Base-by-base conservation (phyloP, 2,113 vertebrate species). In the Bos javanicus region DNA sequence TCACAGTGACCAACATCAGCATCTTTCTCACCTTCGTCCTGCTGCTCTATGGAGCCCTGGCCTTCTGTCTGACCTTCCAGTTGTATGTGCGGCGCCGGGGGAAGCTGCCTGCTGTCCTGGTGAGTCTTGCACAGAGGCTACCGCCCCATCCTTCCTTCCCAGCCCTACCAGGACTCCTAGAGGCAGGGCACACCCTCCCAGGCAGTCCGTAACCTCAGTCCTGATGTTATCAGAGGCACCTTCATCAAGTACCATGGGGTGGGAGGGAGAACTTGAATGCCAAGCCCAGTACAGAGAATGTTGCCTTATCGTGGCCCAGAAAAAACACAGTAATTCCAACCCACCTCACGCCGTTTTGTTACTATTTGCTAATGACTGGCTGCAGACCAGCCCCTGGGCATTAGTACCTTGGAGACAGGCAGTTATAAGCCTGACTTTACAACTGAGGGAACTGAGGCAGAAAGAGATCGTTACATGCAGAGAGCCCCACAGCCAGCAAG, bases 41-140 rank as follows among this genome's bases (percentile, higher is more conserved):
- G 43, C 1, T 97, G 8, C 2, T 98, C n/a, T 23, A 97, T 9
- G 90, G 97, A 2, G 52, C 91, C 19, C 92, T 99, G 95, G 96
- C 90, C 26, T 76, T 23, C 89, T 82, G 23, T 67, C 84, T 98
- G 50, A 87, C 94, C 92, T 94, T 97, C 1, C 90, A 76, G 5
- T 26, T 78, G 13, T 99, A 99, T 5, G 0, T 98, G 7, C 98
- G 86, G 94, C 98, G 54, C 56, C 96, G 96, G 0, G 0, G 96
- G 84, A 98, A 95, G 96, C 97, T 98, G 0, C 99, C 99, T 0
- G 30, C 97, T 0, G 98, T 97, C 36, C 97, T 99, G 99, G 99
- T 99, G 92, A 99, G 99, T 96, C 48, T 74, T 50, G 0, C 14
- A 14, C 39, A 46, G 5, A 13, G 36, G 36, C 28, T 21, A 2